Evolutionary conservation across 1,140 invertebrate genomes (phyloP).

Genomic region (Branchinecta lynchi): DNA sequence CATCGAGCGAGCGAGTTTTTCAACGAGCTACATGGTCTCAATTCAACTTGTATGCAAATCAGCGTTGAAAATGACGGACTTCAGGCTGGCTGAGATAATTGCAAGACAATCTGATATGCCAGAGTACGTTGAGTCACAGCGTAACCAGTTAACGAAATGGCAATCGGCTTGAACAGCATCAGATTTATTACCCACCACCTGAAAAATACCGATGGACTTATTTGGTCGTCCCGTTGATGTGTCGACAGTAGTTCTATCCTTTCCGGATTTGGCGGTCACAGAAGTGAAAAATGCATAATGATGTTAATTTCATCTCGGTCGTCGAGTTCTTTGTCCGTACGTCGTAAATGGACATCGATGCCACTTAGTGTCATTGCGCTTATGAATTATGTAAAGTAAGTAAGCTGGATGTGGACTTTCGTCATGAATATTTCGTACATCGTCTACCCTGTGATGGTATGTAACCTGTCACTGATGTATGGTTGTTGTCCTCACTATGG

Average conservation of each 20-base stretch:
- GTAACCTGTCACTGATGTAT: conserved; percentile 2
- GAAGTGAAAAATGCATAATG: not conserved
- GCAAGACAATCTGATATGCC: too few species aligned
- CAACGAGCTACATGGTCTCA: not conserved
- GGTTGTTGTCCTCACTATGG: not conserved
- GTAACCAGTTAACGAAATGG: too few species aligned
- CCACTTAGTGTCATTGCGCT: conserved; percentile 4
- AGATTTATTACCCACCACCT: too few species aligned
- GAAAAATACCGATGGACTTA: not conserved
- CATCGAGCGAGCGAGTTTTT: not conserved
- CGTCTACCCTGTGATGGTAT: not conserved
- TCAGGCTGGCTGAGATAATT: too few species aligned
- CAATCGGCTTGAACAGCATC: too few species aligned
- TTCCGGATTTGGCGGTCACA: not conserved
- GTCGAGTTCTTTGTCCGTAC: not conserved
- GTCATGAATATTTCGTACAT: conserved; percentile 1
- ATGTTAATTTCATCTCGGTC: not conserved
- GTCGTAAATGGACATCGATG: conserved; percentile 8
- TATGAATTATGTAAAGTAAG: not conserved
- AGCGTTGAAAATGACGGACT: too few species aligned
- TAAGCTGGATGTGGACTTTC: not conserved
- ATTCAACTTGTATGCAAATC: not conserved
- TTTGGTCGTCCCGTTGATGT: not conserved
- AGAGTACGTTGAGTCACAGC: too few species aligned
- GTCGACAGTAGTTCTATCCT: conserved; percentile 9